phyloP scores from a whole-genome alignment of 2,888 invertebrate genomes.

The Arrhopalites spinosus region DNA sequence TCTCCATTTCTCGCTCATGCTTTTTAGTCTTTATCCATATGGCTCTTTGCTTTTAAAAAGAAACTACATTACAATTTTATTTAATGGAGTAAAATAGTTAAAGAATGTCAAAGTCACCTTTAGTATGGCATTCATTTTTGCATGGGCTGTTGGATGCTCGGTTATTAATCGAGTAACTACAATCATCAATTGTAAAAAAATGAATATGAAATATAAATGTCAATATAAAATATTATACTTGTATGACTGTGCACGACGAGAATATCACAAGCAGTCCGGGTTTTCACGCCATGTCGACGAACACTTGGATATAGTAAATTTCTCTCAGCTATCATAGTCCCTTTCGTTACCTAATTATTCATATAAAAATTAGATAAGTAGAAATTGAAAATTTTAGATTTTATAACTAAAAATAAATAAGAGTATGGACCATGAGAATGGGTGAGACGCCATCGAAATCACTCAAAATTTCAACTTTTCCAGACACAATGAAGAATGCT shows the following conservation, averaged over 20 bases:
- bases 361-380: no score
- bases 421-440: no score
- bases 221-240: no score
- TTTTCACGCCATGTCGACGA: conserved; percentile 38
- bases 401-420: no score
- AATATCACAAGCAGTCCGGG: conserved; percentile 39
- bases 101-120: no score
- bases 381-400: no score
- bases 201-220: no score
- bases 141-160: conserved; percentile 9
- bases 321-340: conserved; percentile 38
- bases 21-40: neutral
- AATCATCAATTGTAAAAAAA: no score
- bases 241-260: conserved; percentile 9
- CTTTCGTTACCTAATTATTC: no score
- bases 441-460: no score
- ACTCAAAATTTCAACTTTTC: conserved; percentile 42
- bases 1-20: neutral
- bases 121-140: conserved; percentile 23
- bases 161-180: conserved; percentile 7
- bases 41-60: neutral
- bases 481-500: conserved; percentile 34
- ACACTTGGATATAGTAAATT: conserved; percentile 34
- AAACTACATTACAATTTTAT: no score
- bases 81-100: neutral